Conservation (phyloP, 2,888 invertebrate genomes). For the Odontocolon sp. region DNA sequence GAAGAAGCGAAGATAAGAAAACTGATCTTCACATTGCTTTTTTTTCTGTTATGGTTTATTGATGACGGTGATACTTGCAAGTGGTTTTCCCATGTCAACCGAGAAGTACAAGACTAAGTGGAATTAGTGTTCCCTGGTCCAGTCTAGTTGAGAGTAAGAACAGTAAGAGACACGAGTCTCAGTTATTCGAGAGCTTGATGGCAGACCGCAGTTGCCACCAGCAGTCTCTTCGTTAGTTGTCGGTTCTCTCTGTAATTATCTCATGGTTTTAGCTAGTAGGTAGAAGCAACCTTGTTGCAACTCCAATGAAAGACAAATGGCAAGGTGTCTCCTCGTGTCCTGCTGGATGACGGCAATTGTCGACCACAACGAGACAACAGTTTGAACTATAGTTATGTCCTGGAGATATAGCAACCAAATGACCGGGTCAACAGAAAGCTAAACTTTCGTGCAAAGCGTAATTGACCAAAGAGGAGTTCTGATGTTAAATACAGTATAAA, state of each 20-base stretch:
- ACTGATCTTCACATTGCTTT: too few species aligned
- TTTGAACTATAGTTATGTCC: too few species aligned
- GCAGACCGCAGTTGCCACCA: not conserved
- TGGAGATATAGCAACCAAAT: too few species aligned
- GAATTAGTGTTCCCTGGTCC: not conserved
- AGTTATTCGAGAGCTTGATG: constrained; percentile 25
- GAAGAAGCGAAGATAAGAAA: not conserved
- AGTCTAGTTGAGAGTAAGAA: not conserved
- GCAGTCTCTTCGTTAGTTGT: not conserved
- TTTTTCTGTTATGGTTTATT: too few species aligned
- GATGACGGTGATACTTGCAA: too few species aligned
- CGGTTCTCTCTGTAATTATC: constrained; percentile 21
- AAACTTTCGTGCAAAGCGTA: too few species aligned
- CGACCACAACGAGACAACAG: not conserved
- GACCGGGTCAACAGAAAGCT: too few species aligned
- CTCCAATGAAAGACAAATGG: constrained; percentile 20
- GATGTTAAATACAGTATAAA: too few species aligned
- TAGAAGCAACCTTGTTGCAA: not conserved
- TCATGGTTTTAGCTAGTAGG: not conserved
- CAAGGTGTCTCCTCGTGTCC: not conserved
- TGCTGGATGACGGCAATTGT: not conserved
- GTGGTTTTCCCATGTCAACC: too few species aligned
- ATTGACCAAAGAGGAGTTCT: too few species aligned
- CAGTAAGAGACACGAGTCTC: not conserved
- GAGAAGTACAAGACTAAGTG: too few species aligned